Conservation (phyloP, 2,888 invertebrate species). For the Mimas tiliae region DNA sequence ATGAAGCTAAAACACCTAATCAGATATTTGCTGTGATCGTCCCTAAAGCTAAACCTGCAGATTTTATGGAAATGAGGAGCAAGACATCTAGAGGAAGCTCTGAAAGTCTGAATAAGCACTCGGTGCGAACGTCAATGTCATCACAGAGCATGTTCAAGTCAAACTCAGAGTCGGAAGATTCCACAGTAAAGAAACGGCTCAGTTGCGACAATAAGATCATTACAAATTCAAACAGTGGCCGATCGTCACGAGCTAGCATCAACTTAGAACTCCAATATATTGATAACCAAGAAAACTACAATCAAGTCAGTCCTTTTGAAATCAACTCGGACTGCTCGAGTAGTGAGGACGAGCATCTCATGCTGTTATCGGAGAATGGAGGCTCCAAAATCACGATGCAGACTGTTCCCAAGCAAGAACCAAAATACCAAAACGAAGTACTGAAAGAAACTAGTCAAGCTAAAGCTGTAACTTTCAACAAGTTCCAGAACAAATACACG, state of each 20-base stretch:
- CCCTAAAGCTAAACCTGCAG: slow-evolving; percentile 66
- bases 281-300: slow-evolving; percentile 64
- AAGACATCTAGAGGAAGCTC: slow-evolving; percentile 60
- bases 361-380: slow-evolving; percentile 77
- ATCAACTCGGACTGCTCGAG: slow-evolving; percentile 76
- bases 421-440: slow-evolving; percentile 65
- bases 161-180: slow-evolving; percentile 76
- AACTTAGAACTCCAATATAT: slow-evolving; percentile 75
- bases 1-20: slow-evolving; percentile 52
- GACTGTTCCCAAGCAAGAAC: slow-evolving; percentile 62
- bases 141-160: slow-evolving; percentile 71
- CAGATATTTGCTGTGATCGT: slow-evolving; percentile 81
- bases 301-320: slow-evolving; percentile 61
- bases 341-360: slow-evolving; percentile 79
- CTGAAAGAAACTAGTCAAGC: slow-evolving; percentile 72
- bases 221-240: slow-evolving; percentile 61
- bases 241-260: slow-evolving; percentile 72
- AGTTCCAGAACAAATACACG: slow-evolving; percentile 71
- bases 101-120: slow-evolving; percentile 66
- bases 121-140: slow-evolving; percentile 64
- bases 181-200: slow-evolving; percentile 71
- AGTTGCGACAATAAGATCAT: slow-evolving; percentile 79
- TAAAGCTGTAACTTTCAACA: slow-evolving; percentile 68
- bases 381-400: slow-evolving; percentile 81
- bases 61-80: slow-evolving; percentile 53